phyloP scores from a whole-genome alignment of 2,113 vertebrate species.

The Malurus cyaneus region DNA sequence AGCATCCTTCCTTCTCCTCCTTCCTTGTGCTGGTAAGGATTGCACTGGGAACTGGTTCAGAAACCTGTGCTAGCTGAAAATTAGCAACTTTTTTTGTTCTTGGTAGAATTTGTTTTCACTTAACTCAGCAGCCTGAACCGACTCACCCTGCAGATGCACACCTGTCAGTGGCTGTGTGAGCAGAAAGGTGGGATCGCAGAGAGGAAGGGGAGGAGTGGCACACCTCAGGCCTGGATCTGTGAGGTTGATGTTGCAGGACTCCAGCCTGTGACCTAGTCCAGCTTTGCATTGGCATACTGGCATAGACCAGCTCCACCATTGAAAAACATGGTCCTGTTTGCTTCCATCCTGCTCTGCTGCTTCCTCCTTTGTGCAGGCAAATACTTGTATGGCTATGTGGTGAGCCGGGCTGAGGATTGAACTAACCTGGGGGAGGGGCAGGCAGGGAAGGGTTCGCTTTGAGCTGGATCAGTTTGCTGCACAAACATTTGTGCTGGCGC shows the following conservation, averaged over 20 bases:
- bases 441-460: not conserved
- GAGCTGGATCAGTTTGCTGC: constrained; percentile 59
- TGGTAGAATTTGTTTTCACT: not conserved
- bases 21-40: not conserved
- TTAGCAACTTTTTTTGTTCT: not conserved
- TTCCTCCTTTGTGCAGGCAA: constrained; percentile 56
- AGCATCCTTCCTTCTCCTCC: not conserved
- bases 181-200: not conserved
- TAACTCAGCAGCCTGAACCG: rapidly evolving
- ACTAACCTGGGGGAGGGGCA: constrained; percentile 15
- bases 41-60: not conserved
- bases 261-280: not conserved
- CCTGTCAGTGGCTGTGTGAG: not conserved
- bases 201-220: not conserved
- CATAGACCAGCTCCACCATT: constrained; percentile 4
- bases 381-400: constrained; percentile 48
- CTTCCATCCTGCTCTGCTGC: not conserved
- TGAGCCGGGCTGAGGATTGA: constrained; percentile 20
- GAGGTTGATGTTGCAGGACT: not conserved
- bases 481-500: constrained; percentile 48
- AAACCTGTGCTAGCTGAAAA: not conserved
- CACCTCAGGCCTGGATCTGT: rapidly evolving
- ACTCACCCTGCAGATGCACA: rapidly evolving
- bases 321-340: constrained; percentile 43
- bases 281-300: not conserved